These are phyloP conservation scores for Saccopteryx bilineata DNA, from an alignment of 2,113 vertebrate species.

Conservation along the genomic window DNA sequence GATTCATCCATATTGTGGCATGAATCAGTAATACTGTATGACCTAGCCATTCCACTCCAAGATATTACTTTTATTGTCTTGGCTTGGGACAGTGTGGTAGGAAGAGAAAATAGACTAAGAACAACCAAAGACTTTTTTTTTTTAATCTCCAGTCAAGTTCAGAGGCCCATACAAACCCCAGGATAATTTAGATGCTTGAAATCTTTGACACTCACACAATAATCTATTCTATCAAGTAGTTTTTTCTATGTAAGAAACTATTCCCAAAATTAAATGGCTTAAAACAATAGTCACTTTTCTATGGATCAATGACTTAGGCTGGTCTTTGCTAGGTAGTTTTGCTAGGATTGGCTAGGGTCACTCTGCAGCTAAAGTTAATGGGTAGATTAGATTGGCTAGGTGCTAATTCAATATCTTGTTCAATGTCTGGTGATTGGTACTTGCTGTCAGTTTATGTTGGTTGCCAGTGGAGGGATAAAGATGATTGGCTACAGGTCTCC, in stretches of 20 bases:
- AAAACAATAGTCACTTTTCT: conserved; percentile 28
- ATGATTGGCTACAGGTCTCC: neutral
- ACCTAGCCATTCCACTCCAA: neutral
- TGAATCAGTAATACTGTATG: neutral
- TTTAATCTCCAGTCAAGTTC: neutral
- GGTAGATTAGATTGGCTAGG: neutral
- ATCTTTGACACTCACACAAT: neutral
- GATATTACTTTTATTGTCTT: neutral
- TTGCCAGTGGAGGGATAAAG: neutral
- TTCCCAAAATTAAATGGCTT: neutral
- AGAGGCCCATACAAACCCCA: neutral
- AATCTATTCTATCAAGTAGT: neutral
- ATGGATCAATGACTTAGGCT: neutral
- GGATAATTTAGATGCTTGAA: neutral
- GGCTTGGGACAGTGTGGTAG: neutral
- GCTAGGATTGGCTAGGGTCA: neutral
- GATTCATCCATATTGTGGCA: neutral
- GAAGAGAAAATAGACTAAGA: neutral
- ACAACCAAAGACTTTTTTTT: neutral
- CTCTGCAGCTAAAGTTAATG: neutral
- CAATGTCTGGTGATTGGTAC: neutral
- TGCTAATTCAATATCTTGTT: neutral
- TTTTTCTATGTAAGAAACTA: conserved; percentile 7
- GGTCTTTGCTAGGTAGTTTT: neutral
- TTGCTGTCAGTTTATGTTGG: neutral